Conservation (phyloP, 2,797 vertebrate species). For the Anguilla pacifica region DNA sequence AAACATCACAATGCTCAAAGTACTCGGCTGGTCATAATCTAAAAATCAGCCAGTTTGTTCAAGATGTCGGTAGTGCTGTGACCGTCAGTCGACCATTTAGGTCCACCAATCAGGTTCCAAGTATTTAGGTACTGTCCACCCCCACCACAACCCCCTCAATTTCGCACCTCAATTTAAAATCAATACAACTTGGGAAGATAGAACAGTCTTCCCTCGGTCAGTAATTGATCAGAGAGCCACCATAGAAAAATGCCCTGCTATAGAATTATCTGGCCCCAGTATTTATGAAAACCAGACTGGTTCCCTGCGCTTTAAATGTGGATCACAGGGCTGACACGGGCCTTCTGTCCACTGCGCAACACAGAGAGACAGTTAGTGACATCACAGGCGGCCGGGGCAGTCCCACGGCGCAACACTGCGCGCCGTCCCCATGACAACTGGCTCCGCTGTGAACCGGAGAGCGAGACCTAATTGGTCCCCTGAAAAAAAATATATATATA, state of each 20-base stretch:
- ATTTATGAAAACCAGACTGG: neutral
- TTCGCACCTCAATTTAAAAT: neutral
- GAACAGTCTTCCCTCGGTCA: neutral
- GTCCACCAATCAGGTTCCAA: neutral
- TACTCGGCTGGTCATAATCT: neutral
- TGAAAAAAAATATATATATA: neutral
- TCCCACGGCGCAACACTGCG: neutral
- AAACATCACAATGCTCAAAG: neutral
- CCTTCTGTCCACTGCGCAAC: neutral
- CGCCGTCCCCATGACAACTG: neutral
- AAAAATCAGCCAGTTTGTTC: neutral
- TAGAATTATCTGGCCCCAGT: neutral
- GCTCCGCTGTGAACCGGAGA: neutral
- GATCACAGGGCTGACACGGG: neutral
- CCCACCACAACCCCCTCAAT: neutral
- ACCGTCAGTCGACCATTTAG: neutral
- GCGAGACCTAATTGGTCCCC: constrained; percentile 1
- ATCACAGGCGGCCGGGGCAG: neutral
- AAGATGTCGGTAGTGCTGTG: neutral
- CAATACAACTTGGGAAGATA: neutral
- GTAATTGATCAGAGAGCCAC: neutral
- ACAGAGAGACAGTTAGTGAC: neutral
- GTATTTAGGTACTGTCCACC: neutral
- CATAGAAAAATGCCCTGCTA: neutral
- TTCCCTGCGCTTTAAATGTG: neutral